phyloP scores from a whole-genome alignment of 1,140 invertebrate genomes.

The Heliconius congener region DNA sequence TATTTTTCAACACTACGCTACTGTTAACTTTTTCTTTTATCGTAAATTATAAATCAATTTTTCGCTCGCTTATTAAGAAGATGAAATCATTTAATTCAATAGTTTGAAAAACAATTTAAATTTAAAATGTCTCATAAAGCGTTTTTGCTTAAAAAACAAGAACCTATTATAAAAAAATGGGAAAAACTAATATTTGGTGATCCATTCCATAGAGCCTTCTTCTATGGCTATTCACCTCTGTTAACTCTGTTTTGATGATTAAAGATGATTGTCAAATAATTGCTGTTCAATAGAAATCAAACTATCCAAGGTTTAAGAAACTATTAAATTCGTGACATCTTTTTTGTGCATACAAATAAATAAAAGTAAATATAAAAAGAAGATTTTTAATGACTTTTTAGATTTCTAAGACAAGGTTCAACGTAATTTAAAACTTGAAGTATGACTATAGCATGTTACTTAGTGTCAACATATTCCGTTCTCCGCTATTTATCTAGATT shows the following conservation, averaged over 20 bases:
- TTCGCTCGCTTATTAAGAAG: constrained; percentile 6
- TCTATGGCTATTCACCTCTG: background rate
- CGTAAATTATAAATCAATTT: constrained; percentile 8
- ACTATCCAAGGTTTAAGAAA: background rate
- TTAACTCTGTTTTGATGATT: background rate
- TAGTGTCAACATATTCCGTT: no score
- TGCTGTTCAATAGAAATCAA: background rate
- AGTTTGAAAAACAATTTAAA: background rate
- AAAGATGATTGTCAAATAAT: constrained; percentile 9
- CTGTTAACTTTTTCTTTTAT: constrained; percentile 6
- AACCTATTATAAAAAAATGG: background rate
- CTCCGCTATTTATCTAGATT: no score
- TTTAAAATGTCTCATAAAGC: background rate
- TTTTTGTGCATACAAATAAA: background rate
- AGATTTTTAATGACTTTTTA: background rate
- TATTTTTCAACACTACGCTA: background rate
- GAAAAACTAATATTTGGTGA: background rate
- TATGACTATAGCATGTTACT: no score
- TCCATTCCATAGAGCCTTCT: background rate
- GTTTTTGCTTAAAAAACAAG: background rate
- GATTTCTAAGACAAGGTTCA: background rate
- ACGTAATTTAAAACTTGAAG: no score
- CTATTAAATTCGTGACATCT: constrained; percentile 1
- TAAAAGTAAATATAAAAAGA: background rate
- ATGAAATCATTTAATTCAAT: background rate